Evolutionary conservation across 2,113 vertebrate species (phyloP).

Genomic region (Caretta caretta): DNA sequence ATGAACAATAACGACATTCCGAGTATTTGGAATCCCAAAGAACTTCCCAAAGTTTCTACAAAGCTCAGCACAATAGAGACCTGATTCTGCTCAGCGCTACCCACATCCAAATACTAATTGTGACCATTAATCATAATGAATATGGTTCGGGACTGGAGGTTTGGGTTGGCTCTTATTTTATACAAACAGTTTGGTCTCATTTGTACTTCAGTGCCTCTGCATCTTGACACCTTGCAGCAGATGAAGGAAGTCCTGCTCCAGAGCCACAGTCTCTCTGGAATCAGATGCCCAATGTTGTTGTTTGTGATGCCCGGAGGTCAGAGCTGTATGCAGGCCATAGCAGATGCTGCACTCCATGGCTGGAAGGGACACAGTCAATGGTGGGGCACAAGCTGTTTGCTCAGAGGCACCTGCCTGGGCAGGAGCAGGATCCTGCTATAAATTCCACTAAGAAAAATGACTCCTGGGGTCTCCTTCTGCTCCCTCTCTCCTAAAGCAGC

Average conservation of each 20-base stretch:
- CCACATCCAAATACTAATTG: neutral
- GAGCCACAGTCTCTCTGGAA: neutral
- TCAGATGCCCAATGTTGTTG: neutral
- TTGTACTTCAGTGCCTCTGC: neutral
- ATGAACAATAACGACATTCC: neutral
- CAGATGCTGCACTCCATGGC: rapidly evolving
- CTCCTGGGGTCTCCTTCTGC: neutral
- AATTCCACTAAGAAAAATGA: neutral
- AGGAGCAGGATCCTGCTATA: neutral
- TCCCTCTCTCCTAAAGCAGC: rapidly evolving
- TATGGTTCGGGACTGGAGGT: neutral
- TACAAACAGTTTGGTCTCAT: neutral
- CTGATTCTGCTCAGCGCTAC: neutral
- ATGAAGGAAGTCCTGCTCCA: neutral
- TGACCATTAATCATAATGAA: neutral
- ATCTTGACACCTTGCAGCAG: neutral
- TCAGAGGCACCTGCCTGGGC: rapidly evolving
- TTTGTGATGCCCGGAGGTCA: neutral
- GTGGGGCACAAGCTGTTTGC: rapidly evolving
- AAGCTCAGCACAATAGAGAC: neutral
- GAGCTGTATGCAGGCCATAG: neutral
- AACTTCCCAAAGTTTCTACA: neutral
- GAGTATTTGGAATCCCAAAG: neutral
- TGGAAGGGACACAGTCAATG: rapidly evolving
- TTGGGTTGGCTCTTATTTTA: neutral